Evolutionary conservation across 1,140 invertebrate species (phyloP).

Genomic region (Drosophila nikananu): DNA sequence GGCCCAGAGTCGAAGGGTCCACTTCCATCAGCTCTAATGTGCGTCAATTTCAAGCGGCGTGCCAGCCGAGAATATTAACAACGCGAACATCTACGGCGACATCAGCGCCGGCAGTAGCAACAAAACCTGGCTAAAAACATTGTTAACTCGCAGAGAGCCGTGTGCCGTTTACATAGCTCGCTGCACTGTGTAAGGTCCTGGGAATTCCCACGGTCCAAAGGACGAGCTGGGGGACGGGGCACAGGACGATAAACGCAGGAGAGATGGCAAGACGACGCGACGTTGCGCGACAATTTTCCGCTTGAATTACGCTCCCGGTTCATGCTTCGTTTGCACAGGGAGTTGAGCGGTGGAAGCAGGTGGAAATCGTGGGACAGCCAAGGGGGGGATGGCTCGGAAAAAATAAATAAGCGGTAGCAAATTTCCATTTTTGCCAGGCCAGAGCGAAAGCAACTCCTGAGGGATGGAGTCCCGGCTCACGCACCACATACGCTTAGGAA

Average conservation of each 20-base stretch:
- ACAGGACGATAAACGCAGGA: slow-evolving; percentile 42
- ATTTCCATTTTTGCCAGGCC: slow-evolving; percentile 77
- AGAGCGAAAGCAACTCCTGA: slow-evolving; percentile 56
- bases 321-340: slow-evolving; percentile 79
- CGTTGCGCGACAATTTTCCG: slow-evolving; percentile 83
- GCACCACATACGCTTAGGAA: slow-evolving; percentile 33
- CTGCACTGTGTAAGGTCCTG: slow-evolving; percentile 39
- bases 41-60: slow-evolving; percentile 63
- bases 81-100: slow-evolving; percentile 51
- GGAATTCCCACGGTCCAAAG: slow-evolving; percentile 22
- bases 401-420: slow-evolving; percentile 82
- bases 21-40: slow-evolving; percentile 52
- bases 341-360: slow-evolving; percentile 16
- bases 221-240: slow-evolving; percentile 3
- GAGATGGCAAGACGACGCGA: slow-evolving; percentile 74
- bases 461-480: slow-evolving; percentile 29
- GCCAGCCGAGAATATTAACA: slow-evolving; percentile 74
- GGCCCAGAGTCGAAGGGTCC: background rate
- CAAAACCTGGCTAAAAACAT: slow-evolving; percentile 56
- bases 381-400: slow-evolving; percentile 34
- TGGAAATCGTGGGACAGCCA: slow-evolving; percentile 8
- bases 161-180: slow-evolving; percentile 70
- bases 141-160: slow-evolving; percentile 61
- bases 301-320: slow-evolving; percentile 83
- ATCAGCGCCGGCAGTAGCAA: slow-evolving; percentile 22